Evolutionary conservation across 2,888 invertebrate genomes (phyloP), one percentile per base, ranked within the genome.

Genomic region (Vandiemenella viatica): DNA sequence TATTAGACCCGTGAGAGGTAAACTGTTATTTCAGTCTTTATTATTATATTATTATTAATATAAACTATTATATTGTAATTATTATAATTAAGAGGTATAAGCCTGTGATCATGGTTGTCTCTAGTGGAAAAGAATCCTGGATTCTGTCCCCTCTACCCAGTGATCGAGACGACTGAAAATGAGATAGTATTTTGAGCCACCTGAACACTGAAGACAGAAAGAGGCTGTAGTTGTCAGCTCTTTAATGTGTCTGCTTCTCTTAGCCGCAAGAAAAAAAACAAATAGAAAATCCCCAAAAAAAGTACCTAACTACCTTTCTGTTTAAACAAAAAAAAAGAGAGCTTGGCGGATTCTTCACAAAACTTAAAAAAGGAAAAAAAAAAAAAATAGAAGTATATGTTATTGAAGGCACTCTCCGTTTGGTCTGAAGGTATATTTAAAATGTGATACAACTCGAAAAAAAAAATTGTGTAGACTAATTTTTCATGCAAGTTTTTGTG

Each of bases 191-290:
- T 44, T 37, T 32, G 22, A 37, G 53, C 44, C 41, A 43, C 20
- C 43, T 45, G 46, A 52, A 49, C 49, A 46, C 46, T 38, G 46
- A 49, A 41, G 22, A 42, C 48, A 45, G 44, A 48, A 48, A 45
- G 53, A 50, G 50, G 50, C 53, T 48, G 53, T 53, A 53, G 53
- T 46, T 50, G 41, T 49, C 50, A 52, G 52, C 48, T 53, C 49
- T 53, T 51, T 46, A 53, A 47, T 51, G 53, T 52, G 49, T 51
- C 50, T 51, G 53, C 53, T 53, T 53, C 53, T 49, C 49, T 50
- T 53, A 53, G 53, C 46, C 45, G 53, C 50, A 50, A 47, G 40
- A 46, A 47, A 49, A 48, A 16, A 50, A 46, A 50, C 46, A 44
- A 50, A 48, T 50, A 50, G 23, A 50, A 47, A 43, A 53, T 42